Evolutionary conservation across 2,113 vertebrate species (phyloP), one percentile per base, ranked within the genome.

Genomic region (Orientallactaga bullata): DNA sequence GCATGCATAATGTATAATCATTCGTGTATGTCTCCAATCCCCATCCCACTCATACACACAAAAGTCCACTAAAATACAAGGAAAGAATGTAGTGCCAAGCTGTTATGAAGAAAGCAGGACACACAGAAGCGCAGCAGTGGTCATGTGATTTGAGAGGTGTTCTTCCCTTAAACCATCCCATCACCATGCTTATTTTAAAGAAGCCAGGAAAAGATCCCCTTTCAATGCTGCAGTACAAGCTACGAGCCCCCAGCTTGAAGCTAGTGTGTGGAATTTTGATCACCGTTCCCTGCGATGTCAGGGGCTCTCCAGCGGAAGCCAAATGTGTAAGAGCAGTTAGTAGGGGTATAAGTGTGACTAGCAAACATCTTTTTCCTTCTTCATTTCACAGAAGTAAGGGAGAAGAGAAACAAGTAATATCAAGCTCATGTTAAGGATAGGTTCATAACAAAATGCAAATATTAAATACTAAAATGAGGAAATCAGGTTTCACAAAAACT

Each of bases 91-190:
- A 95, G 55, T 97, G 0, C 97, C 97, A 98, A 98, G 97, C 98
- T 96, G 95, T 97, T 98, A 98, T 98, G 98, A 98, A 97, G 97
- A 97, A 98, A 98, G 98, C 98, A 95, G 96, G 94, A 96, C 90
- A 98, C 89, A 98, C 96, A n/a, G 74, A 98, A 98, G 98, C 97
- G 32, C 94, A 98, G 97, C 97, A 98, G 98, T 97, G 61, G 32
- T 82, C 80, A 92, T 91, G 96, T 96, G 93, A 32, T 63, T 95
- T 86, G 77, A 97, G 94, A 97, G 94, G 91, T 95, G 71, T 94
- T 68, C 97, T 96, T 93, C 95, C 95, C 97, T 96, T 95, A 96
- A 96, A 90, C 85, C 89, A 96, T 90, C 97, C 89, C 94, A 94
- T 76, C 11, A 97, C 91, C 93, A 95, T 95, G 96, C 86, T 96